Evolutionary conservation across 1,140 invertebrate genomes (phyloP).

Genomic region (Camponotus vicinus): DNA sequence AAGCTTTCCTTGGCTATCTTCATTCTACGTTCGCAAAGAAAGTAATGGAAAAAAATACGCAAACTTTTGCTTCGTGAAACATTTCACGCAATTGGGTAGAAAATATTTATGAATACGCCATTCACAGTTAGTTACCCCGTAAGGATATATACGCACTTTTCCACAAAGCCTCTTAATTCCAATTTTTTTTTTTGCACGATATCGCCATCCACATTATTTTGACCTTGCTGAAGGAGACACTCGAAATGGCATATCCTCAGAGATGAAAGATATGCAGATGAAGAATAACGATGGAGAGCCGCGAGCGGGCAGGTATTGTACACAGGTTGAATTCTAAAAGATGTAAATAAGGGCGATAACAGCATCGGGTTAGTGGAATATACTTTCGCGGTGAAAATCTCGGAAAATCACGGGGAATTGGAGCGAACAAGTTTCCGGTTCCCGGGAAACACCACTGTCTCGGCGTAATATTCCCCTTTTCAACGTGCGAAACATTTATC

Average conservation of each 20-base stretch:
- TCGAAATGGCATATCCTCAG: conserved; percentile 36
- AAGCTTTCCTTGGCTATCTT: conserved; percentile 1
- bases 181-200: not conserved
- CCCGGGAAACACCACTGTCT: conserved; percentile 43
- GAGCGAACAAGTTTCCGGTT: conserved; percentile 37
- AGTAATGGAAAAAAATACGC: not conserved
- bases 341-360: conserved; percentile 58
- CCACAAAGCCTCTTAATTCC: not conserved
- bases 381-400: conserved; percentile 42
- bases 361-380: conserved; percentile 29
- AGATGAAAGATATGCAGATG: conserved; percentile 55
- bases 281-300: conserved; percentile 38
- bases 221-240: conserved; percentile 7
- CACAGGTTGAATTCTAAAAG: conserved; percentile 38
- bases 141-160: not conserved
- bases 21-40: not conserved
- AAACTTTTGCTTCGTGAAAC: conserved; percentile 4
- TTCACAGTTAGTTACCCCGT: conserved; percentile 6
- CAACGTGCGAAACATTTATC: conserved; percentile 55
- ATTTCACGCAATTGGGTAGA: conserved; percentile 11
- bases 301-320: conserved; percentile 41
- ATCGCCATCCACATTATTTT: conserved; percentile 36
- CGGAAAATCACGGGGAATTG: conserved; percentile 47
- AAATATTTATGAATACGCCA: conserved; percentile 3
- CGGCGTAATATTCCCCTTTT: conserved; percentile 42